Evolutionary conservation across 2,113 vertebrate species (phyloP).

Genomic region (Leptosomus discolor): DNA sequence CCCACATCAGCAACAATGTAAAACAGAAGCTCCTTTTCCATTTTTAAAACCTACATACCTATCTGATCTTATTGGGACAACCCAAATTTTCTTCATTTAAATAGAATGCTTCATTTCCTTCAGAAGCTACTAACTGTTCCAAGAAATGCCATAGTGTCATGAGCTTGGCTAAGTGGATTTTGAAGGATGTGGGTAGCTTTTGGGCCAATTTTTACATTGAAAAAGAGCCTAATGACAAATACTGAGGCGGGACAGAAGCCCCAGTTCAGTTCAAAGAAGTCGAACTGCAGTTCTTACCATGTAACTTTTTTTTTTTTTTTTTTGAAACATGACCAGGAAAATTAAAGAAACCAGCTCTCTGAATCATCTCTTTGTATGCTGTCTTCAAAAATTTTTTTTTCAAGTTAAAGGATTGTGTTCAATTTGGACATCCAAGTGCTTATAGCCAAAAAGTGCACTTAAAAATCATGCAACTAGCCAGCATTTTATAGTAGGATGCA

Average conservation of each 20-base stretch:
- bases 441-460: not conserved
- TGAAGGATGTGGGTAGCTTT: not conserved
- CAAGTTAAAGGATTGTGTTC: not conserved
- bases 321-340: not conserved
- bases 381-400: not conserved
- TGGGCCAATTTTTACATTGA: not conserved
- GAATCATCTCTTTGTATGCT: not conserved
- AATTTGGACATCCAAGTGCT: not conserved
- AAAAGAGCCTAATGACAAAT: slow-evolving; percentile 15
- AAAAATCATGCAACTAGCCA: not conserved
- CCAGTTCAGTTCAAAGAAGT: not conserved
- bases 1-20: not conserved
- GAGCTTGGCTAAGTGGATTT: slow-evolving; percentile 32
- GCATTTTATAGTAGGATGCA: not conserved
- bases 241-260: not conserved
- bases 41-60: not conserved
- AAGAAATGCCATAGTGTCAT: slow-evolving; percentile 12
- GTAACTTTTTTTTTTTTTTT: not conserved
- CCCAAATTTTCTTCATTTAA: slow-evolving; percentile 41
- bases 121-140: slow-evolving; percentile 12
- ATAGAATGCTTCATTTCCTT: slow-evolving; percentile 17
- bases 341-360: not conserved
- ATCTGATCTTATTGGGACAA: not conserved
- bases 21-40: not conserved
- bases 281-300: not conserved